A percentile compares a stretch with the other conserved stretches of the same genome.
Evolutionary conservation across 2,797 vertebrate genomes (phyloP).

Genomic region (Propithecus deckenii): DNA sequence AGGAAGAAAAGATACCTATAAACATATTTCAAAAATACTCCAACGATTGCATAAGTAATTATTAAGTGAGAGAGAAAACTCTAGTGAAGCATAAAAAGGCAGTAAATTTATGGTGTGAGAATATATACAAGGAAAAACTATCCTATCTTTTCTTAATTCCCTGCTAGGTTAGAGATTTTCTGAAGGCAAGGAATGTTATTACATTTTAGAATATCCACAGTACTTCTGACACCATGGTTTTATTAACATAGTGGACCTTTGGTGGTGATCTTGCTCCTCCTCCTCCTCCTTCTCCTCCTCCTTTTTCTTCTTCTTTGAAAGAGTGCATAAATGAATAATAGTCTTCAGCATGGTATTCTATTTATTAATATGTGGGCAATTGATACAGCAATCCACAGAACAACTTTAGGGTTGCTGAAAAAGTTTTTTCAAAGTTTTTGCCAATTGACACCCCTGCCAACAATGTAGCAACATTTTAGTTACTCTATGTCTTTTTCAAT

Average conservation of each 20-base stretch:
- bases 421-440: not conserved
- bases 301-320: not conserved
- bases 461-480: too few species aligned
- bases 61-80: not conserved
- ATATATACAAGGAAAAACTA: not conserved
- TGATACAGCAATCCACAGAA: not conserved
- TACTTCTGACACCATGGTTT: not conserved
- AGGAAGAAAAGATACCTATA: not conserved
- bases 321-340: not conserved
- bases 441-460: not conserved
- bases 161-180: not conserved
- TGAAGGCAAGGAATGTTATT: not conserved
- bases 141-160: not conserved
- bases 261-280: not conserved
- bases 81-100: not conserved
- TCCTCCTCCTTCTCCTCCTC: too few species aligned
- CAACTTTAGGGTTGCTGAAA: not conserved
- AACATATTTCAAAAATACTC: not conserved
- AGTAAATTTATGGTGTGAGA: not conserved
- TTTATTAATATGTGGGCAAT: not conserved
- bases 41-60: not conserved
- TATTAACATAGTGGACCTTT: not conserved
- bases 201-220: not conserved
- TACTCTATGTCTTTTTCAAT: not conserved
- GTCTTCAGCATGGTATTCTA: not conserved